phyloP scores from a whole-genome alignment of 2,113 vertebrate species.

The Silurus meridionalis region DNA sequence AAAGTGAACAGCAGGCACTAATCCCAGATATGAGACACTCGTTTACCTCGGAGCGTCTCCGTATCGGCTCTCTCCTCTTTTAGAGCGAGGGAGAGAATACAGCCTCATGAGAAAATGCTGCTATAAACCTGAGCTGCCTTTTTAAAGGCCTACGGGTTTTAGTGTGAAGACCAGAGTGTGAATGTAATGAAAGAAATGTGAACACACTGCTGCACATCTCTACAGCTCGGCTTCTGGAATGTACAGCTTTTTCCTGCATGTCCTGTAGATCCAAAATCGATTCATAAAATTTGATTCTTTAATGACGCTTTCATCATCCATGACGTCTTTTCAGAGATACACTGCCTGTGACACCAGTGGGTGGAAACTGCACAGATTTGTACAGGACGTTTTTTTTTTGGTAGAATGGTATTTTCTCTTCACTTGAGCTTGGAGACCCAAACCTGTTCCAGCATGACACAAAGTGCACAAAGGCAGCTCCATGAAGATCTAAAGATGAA shows the following conservation, averaged over 20 bases:
- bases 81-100: neutral
- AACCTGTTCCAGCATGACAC: no score
- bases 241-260: neutral
- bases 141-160: neutral
- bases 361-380: no score
- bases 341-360: no score
- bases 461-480: no score
- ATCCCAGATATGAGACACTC: slow-evolving; percentile 51
- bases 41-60: slow-evolving; percentile 14
- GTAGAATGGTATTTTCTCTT: no score
- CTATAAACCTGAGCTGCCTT: neutral
- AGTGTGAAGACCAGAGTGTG: neutral
- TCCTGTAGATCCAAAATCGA: neutral
- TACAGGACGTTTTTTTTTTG: no score
- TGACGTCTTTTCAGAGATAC: no score
- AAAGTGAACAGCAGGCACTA: slow-evolving; percentile 58
- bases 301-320: no score
- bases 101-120: neutral
- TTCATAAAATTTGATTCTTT: neutral
- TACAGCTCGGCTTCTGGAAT: no score
- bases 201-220: neutral
- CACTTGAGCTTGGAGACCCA: no score
- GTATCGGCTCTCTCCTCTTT: neutral
- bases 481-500: no score
- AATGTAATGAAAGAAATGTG: neutral